These are phyloP conservation scores for Ailurus styani DNA, from an alignment of 2,113 vertebrate species.

Conservation along the genomic window DNA sequence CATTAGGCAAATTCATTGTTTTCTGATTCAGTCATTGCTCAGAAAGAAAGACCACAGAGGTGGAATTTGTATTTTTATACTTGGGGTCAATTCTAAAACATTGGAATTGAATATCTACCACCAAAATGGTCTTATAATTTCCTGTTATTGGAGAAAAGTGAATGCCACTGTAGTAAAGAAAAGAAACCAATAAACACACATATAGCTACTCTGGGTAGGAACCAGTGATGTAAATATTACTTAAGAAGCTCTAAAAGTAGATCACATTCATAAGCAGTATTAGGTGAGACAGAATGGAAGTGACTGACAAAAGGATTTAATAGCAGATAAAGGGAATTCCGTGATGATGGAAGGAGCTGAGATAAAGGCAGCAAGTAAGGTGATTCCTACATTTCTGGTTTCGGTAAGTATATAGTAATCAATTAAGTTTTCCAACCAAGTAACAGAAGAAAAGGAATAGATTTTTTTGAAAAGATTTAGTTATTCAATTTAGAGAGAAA, in stretches of 20 bases:
- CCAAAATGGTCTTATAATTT: not conserved
- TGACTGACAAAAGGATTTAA: not conserved
- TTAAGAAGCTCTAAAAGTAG: not conserved
- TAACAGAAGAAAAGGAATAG: not conserved
- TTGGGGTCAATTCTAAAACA: not conserved
- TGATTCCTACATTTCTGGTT: not conserved
- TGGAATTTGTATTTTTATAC: not conserved
- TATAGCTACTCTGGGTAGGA: not conserved
- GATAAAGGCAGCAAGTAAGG: not conserved
- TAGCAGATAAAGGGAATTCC: not conserved
- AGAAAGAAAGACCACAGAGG: not conserved
- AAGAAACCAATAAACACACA: not conserved
- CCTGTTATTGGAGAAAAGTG: not conserved
- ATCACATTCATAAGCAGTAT: not conserved
- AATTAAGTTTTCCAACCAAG: not conserved
- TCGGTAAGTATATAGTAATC: not conserved
- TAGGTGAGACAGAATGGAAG: not conserved
- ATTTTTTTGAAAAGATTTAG: not conserved
- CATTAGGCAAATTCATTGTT: not conserved
- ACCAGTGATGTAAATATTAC: not conserved
- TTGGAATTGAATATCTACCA: not conserved
- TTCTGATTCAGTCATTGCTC: not conserved
- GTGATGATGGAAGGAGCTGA: not conserved
- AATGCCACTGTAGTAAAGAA: not conserved
- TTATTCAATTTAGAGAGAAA: not conserved